Conservation (phyloP, 2,888 invertebrate species). For the Argyresthia albistria region DNA sequence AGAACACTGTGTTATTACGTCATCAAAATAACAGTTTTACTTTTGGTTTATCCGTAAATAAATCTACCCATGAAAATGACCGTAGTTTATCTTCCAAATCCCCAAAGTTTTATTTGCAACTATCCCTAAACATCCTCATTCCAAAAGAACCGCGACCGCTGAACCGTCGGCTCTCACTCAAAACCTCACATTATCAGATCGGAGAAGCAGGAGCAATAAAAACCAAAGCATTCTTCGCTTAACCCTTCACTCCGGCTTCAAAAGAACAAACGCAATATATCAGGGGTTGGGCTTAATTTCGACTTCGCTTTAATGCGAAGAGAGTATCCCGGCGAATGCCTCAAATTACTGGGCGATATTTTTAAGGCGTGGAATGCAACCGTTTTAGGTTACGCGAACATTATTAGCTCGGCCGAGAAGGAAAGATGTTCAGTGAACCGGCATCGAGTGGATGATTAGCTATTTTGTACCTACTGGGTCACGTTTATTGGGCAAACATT, state of each 20-base stretch:
- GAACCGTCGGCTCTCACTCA: too few species aligned
- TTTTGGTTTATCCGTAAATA: too few species aligned
- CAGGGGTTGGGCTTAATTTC: conserved; percentile 67
- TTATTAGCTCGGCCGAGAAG: conserved; percentile 34
- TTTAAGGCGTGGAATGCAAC: conserved; percentile 66
- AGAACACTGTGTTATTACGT: too few species aligned
- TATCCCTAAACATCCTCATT: too few species aligned
- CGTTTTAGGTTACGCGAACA: conserved; percentile 56
- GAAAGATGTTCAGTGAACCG: conserved; percentile 8
- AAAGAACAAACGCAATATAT: conserved; percentile 73
- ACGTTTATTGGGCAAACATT: neutral
- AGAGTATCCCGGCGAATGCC: conserved; percentile 52
- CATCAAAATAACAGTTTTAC: too few species aligned
- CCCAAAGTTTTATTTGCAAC: too few species aligned
- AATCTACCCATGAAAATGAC: too few species aligned
- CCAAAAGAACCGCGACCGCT: too few species aligned
- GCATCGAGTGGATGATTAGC: neutral
- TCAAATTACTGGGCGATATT: conserved; percentile 68
- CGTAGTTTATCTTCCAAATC: too few species aligned
- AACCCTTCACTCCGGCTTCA: conserved; percentile 69
- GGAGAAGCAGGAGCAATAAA: conserved; percentile 35
- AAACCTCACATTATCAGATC: too few species aligned
- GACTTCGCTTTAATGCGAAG: conserved; percentile 60
- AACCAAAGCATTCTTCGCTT: conserved; percentile 72
- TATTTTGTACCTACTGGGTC: neutral